Base-by-base conservation (phyloP, 2,797 vertebrate species). In the Vultur gryphus region DNA sequence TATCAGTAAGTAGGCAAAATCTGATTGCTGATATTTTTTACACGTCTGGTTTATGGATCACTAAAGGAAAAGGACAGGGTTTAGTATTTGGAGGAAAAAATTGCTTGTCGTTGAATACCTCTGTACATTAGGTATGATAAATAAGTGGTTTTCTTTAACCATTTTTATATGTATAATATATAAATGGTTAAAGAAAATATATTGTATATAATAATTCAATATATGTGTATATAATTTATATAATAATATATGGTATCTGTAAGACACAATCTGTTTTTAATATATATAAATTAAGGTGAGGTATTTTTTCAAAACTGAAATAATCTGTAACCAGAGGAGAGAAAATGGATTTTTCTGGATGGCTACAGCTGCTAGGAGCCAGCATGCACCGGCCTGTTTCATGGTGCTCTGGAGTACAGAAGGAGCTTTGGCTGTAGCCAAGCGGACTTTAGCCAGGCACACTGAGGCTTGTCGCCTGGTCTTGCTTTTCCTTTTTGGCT, bases 391-490 rank as follows among this genome's bases (percentile, higher is more conserved):
- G 9, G 20, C 43, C 25, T 39, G 33, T 49, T 28, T 16, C 14
- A 3, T 20, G 26, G 20, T 2, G 3, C 66, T 48, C 24, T 54
- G 65, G 48, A 39, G 70, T 11, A 6, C 23, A 21, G 65, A 11
- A 51, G n/a, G 48, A 46, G 41, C 83, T 77, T n/a, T 71, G 69
- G 51, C 55, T 61, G 55, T 4, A 24, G 71, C 71, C 3, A 2
- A 7, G 31, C 41, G 52, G 46, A 9, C 49, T 35, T 46, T 49
- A 58, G 69, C 65, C 37, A 41, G 37, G 26, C 41, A 5, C 72
- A 24, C 8, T 9, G 39, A 28, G 31, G 8, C 39, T 67, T 18
- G 0, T 26, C 1, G 2, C 28, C 55, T 59, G 48, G 7, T 48
- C 33, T 64, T 49, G 15, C 66, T 69, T 31, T 54, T 66, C 43